These are phyloP conservation scores for Galemys pyrenaicus DNA, from an alignment of 2,113 vertebrate species.

Conservation along the genomic window DNA sequence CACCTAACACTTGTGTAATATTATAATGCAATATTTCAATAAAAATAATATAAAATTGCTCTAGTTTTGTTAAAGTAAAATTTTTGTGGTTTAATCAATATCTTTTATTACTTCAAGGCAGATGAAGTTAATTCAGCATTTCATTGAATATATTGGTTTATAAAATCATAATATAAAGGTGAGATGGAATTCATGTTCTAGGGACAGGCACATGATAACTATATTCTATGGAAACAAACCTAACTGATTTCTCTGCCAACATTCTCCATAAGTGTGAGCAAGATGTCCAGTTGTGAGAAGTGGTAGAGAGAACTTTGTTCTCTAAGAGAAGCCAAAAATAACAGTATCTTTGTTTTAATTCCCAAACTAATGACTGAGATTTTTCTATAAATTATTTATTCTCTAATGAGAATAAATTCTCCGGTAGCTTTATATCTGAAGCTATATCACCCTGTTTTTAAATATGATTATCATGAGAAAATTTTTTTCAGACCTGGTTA, in stretches of 20 bases:
- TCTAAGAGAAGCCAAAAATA: constrained; percentile 6
- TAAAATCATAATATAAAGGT: neutral
- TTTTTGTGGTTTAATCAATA: neutral
- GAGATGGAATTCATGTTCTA: neutral
- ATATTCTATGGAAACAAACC: neutral
- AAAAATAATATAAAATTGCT: neutral
- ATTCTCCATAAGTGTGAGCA: constrained; percentile 18
- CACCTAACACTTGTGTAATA: neutral
- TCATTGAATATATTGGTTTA: neutral
- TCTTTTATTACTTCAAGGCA: neutral
- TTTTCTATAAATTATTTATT: neutral
- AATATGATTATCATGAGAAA: neutral
- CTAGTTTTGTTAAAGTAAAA: neutral
- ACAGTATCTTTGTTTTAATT: neutral
- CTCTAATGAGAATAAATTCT: neutral
- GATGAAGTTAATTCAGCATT: neutral
- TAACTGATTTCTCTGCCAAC: constrained; percentile 17
- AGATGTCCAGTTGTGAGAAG: neutral
- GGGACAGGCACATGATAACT: neutral
- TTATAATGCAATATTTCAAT: neutral
- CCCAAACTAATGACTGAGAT: constrained; percentile 1
- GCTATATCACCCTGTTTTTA: neutral
- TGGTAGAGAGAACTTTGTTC: neutral
- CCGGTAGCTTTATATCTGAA: neutral
- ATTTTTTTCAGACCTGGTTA: neutral